Percentiles rank a stretch among this genome's conserved stretches.
phyloP scores from a whole-genome alignment of 2,797 vertebrate genomes.

The Mastacembelus armatus region DNA sequence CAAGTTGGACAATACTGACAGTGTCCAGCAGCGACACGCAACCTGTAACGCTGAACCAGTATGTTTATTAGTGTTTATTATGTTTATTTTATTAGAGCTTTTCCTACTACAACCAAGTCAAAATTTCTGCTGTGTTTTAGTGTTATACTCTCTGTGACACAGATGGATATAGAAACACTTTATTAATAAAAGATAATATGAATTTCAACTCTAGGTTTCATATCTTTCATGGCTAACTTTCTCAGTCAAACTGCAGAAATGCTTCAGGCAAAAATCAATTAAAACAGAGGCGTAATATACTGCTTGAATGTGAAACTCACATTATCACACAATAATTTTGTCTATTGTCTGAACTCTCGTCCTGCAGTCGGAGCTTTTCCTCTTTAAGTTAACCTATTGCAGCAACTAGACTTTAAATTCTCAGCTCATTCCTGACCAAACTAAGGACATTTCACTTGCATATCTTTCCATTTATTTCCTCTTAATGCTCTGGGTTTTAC shows the following conservation, averaged over 20 bases:
- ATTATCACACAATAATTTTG: not conserved
- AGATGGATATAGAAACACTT: too few relatives aligned
- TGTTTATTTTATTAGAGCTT: not conserved
- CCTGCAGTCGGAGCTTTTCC: too few relatives aligned
- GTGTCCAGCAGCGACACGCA: not conserved
- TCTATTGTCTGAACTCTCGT: not conserved
- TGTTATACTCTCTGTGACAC: not conserved
- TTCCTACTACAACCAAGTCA: not conserved
- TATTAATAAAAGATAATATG: not conserved
- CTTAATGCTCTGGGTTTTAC: too few relatives aligned
- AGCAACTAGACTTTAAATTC: not conserved
- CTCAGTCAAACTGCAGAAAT: slow-evolving; percentile 1
- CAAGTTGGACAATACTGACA: too few relatives aligned
- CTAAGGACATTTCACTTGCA: not conserved
- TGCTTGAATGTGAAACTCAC: not conserved
- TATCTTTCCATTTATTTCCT: not conserved
- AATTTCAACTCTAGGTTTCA: not conserved
- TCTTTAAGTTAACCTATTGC: not conserved
- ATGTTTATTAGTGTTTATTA: too few relatives aligned
- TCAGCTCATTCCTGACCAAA: slow-evolving; percentile 1
- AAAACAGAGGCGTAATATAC: not conserved
- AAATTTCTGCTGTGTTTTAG: not conserved
- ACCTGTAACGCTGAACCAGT: not conserved
- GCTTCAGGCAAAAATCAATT: slow-evolving; percentile 31
- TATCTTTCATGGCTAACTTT: slow-evolving; percentile 3